These are phyloP conservation scores for Mormyrus iriodes DNA, from an alignment of 2,113 vertebrate genomes.

Conservation along the genomic window DNA sequence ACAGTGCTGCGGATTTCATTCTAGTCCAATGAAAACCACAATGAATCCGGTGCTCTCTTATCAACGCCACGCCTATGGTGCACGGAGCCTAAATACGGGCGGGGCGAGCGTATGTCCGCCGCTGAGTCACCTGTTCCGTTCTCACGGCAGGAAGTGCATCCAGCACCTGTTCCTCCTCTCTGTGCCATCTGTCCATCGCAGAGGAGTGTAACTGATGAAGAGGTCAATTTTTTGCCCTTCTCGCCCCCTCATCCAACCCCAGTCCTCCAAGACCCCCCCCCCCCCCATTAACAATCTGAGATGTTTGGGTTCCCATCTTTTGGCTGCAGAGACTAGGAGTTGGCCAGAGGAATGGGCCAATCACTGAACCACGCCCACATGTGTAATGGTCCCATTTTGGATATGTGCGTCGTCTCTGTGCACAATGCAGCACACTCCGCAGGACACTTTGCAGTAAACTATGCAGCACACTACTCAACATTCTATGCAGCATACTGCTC, in stretches of 20 bases:
- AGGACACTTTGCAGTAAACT: neutral
- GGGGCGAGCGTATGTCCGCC: neutral
- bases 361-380: neutral
- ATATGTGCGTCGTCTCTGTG: neutral
- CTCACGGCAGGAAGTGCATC: neutral
- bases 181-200: conserved; percentile 7
- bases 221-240: neutral
- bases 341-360: neutral
- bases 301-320: neutral
- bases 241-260: neutral
- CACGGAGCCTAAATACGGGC: neutral
- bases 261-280: neutral
- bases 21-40: neutral
- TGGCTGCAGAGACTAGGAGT: neutral
- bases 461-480: neutral
- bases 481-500: neutral
- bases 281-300: neutral
- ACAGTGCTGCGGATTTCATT: neutral
- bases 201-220: neutral
- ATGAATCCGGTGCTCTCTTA: neutral
- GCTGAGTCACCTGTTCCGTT: conserved; percentile 2
- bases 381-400: neutral
- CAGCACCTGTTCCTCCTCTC: conserved; percentile 13
- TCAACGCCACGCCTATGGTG: neutral
- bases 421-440: neutral